Conservation (phyloP, 92 coral and sea anemone genomes). For the Porites divaricata region DNA sequence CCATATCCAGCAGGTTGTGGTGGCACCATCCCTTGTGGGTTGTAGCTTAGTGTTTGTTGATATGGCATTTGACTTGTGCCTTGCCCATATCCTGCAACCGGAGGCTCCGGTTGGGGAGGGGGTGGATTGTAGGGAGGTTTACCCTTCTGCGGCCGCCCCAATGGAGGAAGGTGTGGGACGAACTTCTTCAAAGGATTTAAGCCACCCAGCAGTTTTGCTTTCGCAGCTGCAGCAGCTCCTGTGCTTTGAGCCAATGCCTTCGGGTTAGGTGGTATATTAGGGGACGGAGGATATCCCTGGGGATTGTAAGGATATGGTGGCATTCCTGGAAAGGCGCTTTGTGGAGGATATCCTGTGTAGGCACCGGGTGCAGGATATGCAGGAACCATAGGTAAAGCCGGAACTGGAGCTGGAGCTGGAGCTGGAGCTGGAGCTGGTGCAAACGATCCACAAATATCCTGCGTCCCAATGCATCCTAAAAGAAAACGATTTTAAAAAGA, state of each 20-base stretch:
- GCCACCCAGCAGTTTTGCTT: conserved; percentile 28
- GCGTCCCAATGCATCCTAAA: conserved; percentile 30
- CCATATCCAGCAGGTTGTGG: conserved; percentile 8
- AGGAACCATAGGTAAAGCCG: conserved; percentile 18
- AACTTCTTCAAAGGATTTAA: conserved; percentile 21
- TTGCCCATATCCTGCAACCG: conserved; percentile 23
- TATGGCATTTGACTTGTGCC: conserved; percentile 23
- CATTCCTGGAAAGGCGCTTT: conserved; percentile 1
- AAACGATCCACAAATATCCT: conserved; percentile 23
- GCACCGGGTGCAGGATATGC: conserved; percentile 10
- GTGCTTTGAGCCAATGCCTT: conserved; percentile 15
- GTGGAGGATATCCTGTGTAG: conserved; percentile 33
- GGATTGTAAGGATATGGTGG: conserved; percentile 10
- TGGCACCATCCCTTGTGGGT: conserved; percentile 32
- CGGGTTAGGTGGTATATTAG: not conserved
- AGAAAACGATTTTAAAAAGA: not conserved
- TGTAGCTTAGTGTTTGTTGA: conserved; percentile 33
- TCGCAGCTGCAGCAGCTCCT: conserved; percentile 17
- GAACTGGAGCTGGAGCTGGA: conserved; percentile 21
- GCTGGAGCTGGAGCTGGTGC: conserved; percentile 36
- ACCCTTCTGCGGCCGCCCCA: conserved; percentile 38
- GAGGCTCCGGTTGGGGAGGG: conserved; percentile 11
- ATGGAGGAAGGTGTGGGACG: conserved; percentile 39
- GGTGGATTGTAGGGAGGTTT: conserved; percentile 40
- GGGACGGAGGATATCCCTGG: conserved; percentile 7